Evolutionary conservation across 2,888 invertebrate species (phyloP).

Genomic region (Brenthis hecate): DNA sequence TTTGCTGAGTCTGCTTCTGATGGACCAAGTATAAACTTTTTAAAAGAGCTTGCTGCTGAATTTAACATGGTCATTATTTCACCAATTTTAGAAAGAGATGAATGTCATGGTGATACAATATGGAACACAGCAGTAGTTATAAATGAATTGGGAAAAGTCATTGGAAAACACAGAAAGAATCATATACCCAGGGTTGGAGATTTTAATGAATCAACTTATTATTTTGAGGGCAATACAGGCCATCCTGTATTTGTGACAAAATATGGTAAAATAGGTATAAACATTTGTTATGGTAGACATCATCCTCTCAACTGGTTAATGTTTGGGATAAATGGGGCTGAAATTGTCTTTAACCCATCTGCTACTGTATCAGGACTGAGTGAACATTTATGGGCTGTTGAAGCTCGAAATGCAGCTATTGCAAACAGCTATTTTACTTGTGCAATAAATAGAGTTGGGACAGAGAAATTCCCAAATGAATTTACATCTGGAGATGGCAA

Average conservation of each 20-base stretch:
- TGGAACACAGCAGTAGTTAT: conserved; percentile 99
- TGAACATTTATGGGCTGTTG: conserved; percentile 97
- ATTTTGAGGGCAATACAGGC: conserved; percentile 97
- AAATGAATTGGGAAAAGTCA: conserved; percentile 90
- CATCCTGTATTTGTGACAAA: conserved; percentile 96
- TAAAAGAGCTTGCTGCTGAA: conserved; percentile 89
- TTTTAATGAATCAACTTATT: conserved; percentile 99
- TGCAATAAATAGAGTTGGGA: conserved; percentile 97
- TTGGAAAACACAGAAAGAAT: conserved; percentile 98
- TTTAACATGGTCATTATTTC: conserved; percentile 97
- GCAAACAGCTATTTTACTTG: conserved; percentile 98
- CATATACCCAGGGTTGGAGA: conserved; percentile 99
- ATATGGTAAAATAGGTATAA: conserved; percentile 94
- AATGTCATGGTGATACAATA: conserved; percentile 90
- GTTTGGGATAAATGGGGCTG: conserved; percentile 98
- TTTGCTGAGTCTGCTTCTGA: conserved; percentile 95
- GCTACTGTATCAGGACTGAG: conserved; percentile 92
- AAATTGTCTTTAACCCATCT: conserved; percentile 99
- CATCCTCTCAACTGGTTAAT: conserved; percentile 99
- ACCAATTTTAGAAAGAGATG: conserved; percentile 97
- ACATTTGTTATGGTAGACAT: conserved; percentile 99
- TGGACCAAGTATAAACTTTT: conserved; percentile 92
- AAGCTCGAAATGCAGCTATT: conserved; percentile 97
- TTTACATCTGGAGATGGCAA: conserved; percentile 84
- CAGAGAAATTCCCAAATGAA: conserved; percentile 88